Evolutionary conservation across 2,888 invertebrate species (phyloP).

Genomic region (Apamea crenata): DNA sequence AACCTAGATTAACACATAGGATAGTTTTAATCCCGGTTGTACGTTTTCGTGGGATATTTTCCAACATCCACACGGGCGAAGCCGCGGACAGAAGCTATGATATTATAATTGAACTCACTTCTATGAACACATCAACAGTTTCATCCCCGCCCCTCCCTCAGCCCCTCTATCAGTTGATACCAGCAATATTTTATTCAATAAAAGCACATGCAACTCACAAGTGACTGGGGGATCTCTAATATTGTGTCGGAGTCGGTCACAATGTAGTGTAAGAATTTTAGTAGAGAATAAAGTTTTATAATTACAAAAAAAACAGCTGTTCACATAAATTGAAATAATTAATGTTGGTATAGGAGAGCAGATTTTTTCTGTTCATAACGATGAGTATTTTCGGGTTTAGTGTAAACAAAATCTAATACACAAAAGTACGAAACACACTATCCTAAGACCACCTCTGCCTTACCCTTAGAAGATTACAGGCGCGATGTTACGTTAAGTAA

Average conservation of each 20-base stretch:
- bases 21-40: neutral
- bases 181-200: constrained; percentile 42
- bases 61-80: no score
- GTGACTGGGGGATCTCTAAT: constrained; percentile 51
- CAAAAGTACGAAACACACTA: no score
- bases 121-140: neutral
- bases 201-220: constrained; percentile 47
- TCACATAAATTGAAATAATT: no score
- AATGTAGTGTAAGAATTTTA: constrained; percentile 19
- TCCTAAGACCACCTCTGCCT: no score
- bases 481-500: no score
- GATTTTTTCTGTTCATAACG: no score
- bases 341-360: no score
- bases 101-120: neutral
- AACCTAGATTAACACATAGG: neutral
- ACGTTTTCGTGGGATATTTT: no score
- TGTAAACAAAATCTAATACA: no score
- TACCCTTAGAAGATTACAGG: no score
- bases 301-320: no score
- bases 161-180: neutral
- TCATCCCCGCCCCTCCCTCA: neutral
- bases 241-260: constrained; percentile 41
- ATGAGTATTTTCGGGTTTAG: no score
- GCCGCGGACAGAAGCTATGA: neutral
- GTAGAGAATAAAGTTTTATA: neutral